Percentiles rank a stretch among this genome's conserved stretches.
Conservation (phyloP, 2,113 vertebrate species). For the Triplophysa siluroides region DNA sequence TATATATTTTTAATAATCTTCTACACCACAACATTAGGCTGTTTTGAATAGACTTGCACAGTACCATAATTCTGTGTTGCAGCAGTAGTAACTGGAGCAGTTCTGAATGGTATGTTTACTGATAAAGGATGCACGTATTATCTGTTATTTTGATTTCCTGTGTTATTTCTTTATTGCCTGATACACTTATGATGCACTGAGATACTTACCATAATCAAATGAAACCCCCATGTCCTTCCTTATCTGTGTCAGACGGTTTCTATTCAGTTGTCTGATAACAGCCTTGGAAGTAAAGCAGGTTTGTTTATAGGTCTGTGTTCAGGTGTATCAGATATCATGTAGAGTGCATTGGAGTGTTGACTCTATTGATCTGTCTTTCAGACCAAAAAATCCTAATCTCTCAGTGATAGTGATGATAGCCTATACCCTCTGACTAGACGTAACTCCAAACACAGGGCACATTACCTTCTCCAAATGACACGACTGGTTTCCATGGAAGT, state of each 20-base stretch:
- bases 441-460: neutral
- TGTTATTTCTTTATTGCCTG: neutral
- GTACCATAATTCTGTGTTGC: neutral
- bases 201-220: conserved; percentile 31
- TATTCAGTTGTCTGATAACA: conserved; percentile 46
- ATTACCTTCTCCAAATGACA: neutral
- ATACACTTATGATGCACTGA: neutral
- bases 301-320: conserved; percentile 37
- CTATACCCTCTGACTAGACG: conserved; percentile 30
- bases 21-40: no score
- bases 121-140: neutral
- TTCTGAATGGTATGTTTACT: neutral
- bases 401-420: conserved; percentile 31
- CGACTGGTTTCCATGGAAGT: conserved; percentile 22
- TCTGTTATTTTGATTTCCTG: neutral
- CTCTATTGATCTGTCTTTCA: conserved; percentile 43
- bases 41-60: no score
- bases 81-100: neutral
- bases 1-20: no score
- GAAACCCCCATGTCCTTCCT: neutral
- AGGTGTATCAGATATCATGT: conserved; percentile 45
- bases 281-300: conserved; percentile 42
- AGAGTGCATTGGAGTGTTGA: conserved; percentile 46
- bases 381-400: conserved; percentile 47
- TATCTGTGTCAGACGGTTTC: conserved; percentile 34